Conservation (phyloP, 2,888 invertebrate genomes). For the Drosophila setosimentum region DNA sequence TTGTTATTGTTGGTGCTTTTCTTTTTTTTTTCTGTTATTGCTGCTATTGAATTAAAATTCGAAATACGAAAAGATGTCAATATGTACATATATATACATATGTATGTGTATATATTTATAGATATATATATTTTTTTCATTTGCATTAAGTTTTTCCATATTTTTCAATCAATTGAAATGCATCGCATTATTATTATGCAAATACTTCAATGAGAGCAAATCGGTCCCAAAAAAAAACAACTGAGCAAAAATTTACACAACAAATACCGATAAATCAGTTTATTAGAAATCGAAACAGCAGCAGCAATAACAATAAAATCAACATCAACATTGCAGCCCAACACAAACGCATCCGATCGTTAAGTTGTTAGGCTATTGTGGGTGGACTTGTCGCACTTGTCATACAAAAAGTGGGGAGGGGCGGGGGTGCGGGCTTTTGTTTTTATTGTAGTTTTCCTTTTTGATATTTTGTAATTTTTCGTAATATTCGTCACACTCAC, state of each 20-base stretch:
- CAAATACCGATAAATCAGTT: constrained; percentile 10
- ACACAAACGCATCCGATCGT: constrained; percentile 12
- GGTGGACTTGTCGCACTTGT: background rate
- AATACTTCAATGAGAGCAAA: background rate
- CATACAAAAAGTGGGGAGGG: background rate
- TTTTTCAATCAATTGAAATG: constrained; percentile 12
- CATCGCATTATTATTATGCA: constrained; percentile 10
- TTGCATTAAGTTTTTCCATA: background rate
- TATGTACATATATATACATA: background rate
- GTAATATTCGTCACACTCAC: background rate
- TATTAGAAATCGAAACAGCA: background rate
- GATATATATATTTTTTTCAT: background rate
- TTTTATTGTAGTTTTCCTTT: background rate
- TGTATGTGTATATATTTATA: background rate
- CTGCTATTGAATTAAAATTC: constrained; percentile 7
- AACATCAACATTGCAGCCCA: background rate
- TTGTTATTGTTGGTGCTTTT: constrained; percentile 8
- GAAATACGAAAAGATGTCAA: constrained; percentile 1
- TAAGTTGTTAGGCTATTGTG: background rate
- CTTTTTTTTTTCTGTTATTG: constrained; percentile 11
- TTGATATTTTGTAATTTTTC: constrained; percentile 7
- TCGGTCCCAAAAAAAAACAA: background rate
- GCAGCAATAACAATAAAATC: constrained; percentile 1
- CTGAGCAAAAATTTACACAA: background rate
- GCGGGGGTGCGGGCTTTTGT: background rate